Conservation (phyloP, 1,140 invertebrate species). For the Sycophila sp. region DNA sequence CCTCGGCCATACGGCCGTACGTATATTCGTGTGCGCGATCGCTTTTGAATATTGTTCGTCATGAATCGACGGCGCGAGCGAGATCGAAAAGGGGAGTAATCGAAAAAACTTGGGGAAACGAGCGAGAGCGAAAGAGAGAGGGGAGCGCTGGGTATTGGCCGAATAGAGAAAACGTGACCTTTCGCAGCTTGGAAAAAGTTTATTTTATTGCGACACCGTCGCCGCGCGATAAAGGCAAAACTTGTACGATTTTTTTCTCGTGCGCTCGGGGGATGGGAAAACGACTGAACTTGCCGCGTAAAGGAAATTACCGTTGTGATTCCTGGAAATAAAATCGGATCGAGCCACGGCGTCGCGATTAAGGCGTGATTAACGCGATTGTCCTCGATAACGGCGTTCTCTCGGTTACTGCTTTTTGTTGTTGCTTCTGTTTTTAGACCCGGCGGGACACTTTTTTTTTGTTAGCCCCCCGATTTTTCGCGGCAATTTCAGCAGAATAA, state of each 20-base stretch:
- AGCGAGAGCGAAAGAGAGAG: background rate
- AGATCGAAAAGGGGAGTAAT: background rate
- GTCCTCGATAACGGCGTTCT: too few relatives aligned
- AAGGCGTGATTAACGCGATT: too few relatives aligned
- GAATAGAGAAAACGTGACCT: slow-evolving; percentile 14
- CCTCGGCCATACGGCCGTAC: background rate
- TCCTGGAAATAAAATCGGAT: too few relatives aligned
- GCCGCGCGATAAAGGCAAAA: background rate
- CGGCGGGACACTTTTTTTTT: too few relatives aligned
- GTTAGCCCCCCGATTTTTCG: too few relatives aligned
- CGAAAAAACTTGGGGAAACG: background rate
- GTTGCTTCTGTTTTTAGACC: too few relatives aligned
- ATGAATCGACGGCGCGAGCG: slow-evolving; percentile 24
- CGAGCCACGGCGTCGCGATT: too few relatives aligned
- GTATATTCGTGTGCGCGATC: slow-evolving; percentile 34
- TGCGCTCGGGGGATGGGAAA: too few relatives aligned
- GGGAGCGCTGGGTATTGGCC: too few relatives aligned
- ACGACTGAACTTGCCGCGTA: background rate
- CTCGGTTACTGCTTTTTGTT: too few relatives aligned
- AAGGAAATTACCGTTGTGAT: background rate
- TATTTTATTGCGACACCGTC: background rate
- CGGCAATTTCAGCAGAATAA: too few relatives aligned
- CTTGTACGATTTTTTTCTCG: background rate
- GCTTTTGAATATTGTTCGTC: slow-evolving; percentile 46
- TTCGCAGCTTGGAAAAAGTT: slow-evolving; percentile 2